Evolutionary conservation across 1,140 invertebrate genomes (phyloP).

Genomic region (Olivierus martensii): DNA sequence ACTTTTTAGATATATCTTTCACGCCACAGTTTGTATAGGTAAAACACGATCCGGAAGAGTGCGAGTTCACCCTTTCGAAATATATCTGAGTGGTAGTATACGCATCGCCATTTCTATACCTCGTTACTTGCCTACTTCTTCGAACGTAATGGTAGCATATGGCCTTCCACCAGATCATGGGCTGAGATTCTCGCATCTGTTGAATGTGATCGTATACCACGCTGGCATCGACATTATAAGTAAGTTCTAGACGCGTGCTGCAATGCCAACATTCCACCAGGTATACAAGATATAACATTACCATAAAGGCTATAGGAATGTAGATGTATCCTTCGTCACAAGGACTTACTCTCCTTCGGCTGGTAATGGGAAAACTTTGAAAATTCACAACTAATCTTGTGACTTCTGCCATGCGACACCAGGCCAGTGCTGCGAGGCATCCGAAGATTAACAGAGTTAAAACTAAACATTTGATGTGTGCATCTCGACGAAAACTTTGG

Average conservation of each 20-base stretch:
- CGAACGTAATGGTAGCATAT: conserved; percentile 74
- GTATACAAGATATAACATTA: conserved; percentile 67
- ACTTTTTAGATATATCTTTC: conserved; percentile 58
- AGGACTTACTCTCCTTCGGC: conserved; percentile 30
- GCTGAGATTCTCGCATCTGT: conserved; percentile 51
- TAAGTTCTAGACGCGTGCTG: conserved; percentile 43
- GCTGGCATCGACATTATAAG: conserved; percentile 36
- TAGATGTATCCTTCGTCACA: conserved; percentile 74
- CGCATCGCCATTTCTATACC: conserved; percentile 54
- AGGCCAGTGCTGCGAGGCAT: conserved; percentile 58
- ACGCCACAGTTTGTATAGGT: conserved; percentile 56
- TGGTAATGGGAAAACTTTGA: conserved; percentile 26
- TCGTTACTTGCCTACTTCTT: conserved; percentile 49
- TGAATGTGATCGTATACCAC: conserved; percentile 52
- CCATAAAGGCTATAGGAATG: conserved; percentile 64
- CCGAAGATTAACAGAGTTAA: conserved; percentile 57
- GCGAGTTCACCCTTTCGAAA: conserved; percentile 69
- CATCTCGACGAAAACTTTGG: background rate
- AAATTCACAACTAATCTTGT: conserved; percentile 38
- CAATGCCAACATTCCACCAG: conserved; percentile 73
- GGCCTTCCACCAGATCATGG: conserved; percentile 79
- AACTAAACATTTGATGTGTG: conserved; percentile 63
- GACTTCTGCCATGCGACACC: conserved; percentile 59
- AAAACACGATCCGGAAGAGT: conserved; percentile 59
- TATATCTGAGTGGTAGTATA: conserved; percentile 41